Evolutionary conservation across 2,113 vertebrate genomes (phyloP).

Genomic region (Coptodon bakossiorum): DNA sequence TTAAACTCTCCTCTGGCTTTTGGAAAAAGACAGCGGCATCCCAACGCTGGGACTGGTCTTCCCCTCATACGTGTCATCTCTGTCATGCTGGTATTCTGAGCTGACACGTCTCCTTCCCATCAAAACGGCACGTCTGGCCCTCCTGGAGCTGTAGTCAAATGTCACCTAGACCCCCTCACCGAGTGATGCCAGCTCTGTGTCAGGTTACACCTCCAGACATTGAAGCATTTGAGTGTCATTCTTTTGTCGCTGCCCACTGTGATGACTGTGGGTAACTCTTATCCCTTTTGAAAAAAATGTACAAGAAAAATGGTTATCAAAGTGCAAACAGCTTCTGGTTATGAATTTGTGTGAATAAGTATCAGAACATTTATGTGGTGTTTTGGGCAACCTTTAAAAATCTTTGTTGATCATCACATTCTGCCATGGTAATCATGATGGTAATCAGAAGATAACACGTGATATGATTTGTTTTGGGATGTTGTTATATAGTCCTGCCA

Average conservation of each 20-base stretch:
- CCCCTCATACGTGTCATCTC: neutral
- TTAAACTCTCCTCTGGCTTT: neutral
- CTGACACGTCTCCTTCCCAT: conserved; percentile 57
- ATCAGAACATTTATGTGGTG: neutral
- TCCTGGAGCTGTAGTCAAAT: conserved; percentile 62
- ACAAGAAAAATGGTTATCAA: neutral
- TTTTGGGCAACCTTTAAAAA: neutral
- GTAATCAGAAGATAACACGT: neutral
- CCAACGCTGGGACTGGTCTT: neutral
- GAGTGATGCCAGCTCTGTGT: conserved; percentile 19
- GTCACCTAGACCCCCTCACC: conserved; percentile 38
- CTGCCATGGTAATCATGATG: neutral
- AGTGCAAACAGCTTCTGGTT: neutral
- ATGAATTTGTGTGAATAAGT: neutral
- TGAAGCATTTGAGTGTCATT: conserved; percentile 24
- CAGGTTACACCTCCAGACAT: conserved; percentile 21
- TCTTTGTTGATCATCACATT: neutral
- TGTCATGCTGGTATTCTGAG: conserved; percentile 23
- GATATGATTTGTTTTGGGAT: neutral
- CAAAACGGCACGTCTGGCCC: conserved; percentile 50
- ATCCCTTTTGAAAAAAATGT: neutral
- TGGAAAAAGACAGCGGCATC: neutral
- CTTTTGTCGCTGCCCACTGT: conserved; percentile 15
- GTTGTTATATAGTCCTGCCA: neutral
- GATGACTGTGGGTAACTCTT: neutral